Conservation (phyloP, 2,113 vertebrate genomes). For the Gopherus flavomarginatus region DNA sequence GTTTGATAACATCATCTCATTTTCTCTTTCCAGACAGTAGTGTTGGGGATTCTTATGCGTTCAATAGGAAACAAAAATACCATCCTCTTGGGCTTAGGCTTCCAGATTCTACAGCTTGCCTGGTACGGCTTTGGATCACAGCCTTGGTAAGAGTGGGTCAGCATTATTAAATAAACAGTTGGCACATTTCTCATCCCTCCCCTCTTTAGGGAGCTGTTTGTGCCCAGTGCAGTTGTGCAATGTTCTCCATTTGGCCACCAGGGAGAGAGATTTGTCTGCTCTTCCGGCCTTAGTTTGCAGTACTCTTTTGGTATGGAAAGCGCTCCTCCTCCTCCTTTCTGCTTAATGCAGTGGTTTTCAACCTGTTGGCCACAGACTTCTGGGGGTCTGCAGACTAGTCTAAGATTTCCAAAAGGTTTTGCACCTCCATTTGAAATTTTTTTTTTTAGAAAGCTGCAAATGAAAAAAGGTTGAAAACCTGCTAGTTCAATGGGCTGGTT, state of each 20-base stretch:
- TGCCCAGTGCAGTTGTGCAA: neutral
- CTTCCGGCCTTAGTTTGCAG: rapidly evolving
- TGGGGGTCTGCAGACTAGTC: neutral
- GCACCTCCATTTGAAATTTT: neutral
- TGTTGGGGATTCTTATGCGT: conserved; percentile 91
- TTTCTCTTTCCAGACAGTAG: conserved; percentile 82
- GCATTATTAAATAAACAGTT: rapidly evolving
- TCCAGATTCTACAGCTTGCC: conserved; percentile 93
- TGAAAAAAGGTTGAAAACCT: neutral
- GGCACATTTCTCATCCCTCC: neutral
- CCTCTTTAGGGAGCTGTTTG: rapidly evolving
- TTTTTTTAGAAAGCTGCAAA: neutral
- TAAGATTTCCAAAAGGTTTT: neutral
- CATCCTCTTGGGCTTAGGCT: conserved; percentile 90
- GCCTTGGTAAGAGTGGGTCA: conserved; percentile 87
- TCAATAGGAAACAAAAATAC: conserved; percentile 95
- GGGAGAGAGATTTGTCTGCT: neutral
- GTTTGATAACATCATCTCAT: neutral
- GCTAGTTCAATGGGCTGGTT: neutral
- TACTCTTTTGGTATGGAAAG: neutral
- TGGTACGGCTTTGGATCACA: conserved; percentile 94
- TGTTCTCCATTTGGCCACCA: rapidly evolving
- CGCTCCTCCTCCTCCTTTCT: neutral
- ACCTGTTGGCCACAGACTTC: neutral
- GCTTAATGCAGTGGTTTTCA: neutral